A percentile compares a stretch with the other conserved stretches of the same genome.
Conservation (phyloP, 2,797 vertebrate species). For the Enteromius unitaeniatus region DNA sequence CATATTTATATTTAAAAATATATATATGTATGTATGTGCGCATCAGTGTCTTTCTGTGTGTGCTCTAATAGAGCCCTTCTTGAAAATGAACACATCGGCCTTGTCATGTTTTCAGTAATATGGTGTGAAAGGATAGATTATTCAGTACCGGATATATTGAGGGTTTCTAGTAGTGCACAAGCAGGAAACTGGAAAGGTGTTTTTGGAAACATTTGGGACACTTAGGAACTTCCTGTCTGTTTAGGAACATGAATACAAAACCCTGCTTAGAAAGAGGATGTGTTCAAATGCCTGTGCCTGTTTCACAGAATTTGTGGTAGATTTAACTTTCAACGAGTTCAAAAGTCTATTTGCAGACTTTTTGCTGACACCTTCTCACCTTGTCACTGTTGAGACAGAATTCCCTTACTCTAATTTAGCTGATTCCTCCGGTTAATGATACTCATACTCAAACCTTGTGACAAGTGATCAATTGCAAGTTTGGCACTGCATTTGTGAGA, state of each 20-base stretch:
- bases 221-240: constrained; percentile 13
- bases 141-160: not conserved
- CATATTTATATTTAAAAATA: no score
- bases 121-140: not conserved
- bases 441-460: constrained; percentile 46
- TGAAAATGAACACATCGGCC: not conserved
- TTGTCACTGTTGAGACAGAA: constrained; percentile 33
- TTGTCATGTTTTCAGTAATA: constrained; percentile 1
- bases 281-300: not conserved
- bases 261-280: not conserved
- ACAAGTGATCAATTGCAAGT: constrained; percentile 59
- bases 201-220: constrained; percentile 8
- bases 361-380: constrained; percentile 45
- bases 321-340: not conserved
- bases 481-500: constrained; percentile 41
- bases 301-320: not conserved
- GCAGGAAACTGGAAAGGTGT: constrained; percentile 12
- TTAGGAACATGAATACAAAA: constrained; percentile 18
- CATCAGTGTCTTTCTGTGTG: not conserved
- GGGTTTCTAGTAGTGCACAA: constrained; percentile 2
- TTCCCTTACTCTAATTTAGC: constrained; percentile 39
- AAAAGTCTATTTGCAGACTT: constrained; percentile 36
- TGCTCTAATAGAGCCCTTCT: not conserved
- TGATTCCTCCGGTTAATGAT: constrained; percentile 37
- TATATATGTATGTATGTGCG: not conserved